These are phyloP conservation scores for Furnarius figulus DNA, from an alignment of 2,113 vertebrate genomes.

Conservation along the genomic window DNA sequence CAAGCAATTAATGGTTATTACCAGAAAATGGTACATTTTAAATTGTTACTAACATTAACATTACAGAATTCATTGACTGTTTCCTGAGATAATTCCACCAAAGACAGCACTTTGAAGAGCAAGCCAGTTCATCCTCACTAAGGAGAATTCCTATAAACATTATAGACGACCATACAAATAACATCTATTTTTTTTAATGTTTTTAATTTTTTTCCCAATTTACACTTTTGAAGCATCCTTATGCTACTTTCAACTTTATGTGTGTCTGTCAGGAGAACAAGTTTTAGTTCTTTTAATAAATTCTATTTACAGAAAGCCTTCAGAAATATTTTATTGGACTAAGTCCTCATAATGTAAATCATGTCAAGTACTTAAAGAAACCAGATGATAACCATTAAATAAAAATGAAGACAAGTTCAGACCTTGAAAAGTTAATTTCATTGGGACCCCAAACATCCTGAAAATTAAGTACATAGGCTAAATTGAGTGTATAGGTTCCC, in stretches of 20 bases:
- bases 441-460: constrained; percentile 42
- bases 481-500: not conserved
- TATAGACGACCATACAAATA: not conserved
- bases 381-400: constrained; percentile 57
- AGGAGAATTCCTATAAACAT: not conserved
- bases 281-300: not conserved
- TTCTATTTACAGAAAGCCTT: not conserved
- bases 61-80: not conserved
- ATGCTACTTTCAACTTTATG: not conserved
- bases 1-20: not conserved
- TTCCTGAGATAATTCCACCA: not conserved
- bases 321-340: not conserved
- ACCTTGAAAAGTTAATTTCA: constrained; percentile 54
- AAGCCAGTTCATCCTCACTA: not conserved
- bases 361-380: constrained; percentile 10
- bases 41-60: not conserved
- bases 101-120: not conserved
- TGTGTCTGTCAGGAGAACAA: not conserved
- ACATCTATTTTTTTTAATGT: not conserved
- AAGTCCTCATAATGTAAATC: constrained; percentile 29
- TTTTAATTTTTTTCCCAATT: not conserved
- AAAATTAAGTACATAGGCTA: constrained; percentile 47
- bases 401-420: constrained; percentile 42
- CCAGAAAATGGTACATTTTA: not conserved
- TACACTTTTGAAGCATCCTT: not conserved